Conservation (phyloP, 2,888 invertebrate species). For the Phorcus lineatus region DNA sequence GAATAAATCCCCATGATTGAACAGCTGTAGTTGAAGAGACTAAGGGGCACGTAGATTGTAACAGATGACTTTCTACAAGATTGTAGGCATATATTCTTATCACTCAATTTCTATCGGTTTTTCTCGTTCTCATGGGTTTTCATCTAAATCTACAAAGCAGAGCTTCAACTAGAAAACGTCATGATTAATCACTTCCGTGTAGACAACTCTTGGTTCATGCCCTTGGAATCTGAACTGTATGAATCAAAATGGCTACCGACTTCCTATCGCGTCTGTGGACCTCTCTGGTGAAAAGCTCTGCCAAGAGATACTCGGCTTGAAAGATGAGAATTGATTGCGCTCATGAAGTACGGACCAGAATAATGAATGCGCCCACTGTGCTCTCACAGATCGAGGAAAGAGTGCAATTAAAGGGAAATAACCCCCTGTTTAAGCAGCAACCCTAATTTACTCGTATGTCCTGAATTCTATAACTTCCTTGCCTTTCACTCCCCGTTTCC, state of each 20-base stretch:
- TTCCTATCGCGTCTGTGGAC: neutral
- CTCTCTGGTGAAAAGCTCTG: neutral
- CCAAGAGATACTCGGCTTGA: neutral
- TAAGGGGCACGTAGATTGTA: too few relatives aligned
- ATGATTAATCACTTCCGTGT: conserved; percentile 1
- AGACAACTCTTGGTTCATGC: neutral
- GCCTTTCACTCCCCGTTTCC: neutral
- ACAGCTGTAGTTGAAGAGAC: too few relatives aligned
- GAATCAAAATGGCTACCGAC: conserved; percentile 6
- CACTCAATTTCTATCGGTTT: neutral
- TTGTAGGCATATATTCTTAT: neutral
- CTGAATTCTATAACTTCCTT: neutral
- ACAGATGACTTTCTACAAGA: too few relatives aligned
- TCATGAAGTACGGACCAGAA: neutral
- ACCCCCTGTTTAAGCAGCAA: neutral
- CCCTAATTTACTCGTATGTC: neutral
- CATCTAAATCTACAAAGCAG: neutral
- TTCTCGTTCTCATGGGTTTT: neutral
- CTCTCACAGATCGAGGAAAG: neutral
- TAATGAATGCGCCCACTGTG: neutral
- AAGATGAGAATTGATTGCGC: conserved; percentile 10
- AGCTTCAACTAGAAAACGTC: neutral
- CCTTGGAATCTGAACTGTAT: neutral
- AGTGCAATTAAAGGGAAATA: conserved; percentile 2
- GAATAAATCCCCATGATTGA: too few relatives aligned